A percentile compares a stretch with the other conserved stretches of the same genome.
These are phyloP conservation scores for Oncorhynchus masou DNA, from an alignment of 2,113 vertebrate genomes.

Conservation along the genomic window DNA sequence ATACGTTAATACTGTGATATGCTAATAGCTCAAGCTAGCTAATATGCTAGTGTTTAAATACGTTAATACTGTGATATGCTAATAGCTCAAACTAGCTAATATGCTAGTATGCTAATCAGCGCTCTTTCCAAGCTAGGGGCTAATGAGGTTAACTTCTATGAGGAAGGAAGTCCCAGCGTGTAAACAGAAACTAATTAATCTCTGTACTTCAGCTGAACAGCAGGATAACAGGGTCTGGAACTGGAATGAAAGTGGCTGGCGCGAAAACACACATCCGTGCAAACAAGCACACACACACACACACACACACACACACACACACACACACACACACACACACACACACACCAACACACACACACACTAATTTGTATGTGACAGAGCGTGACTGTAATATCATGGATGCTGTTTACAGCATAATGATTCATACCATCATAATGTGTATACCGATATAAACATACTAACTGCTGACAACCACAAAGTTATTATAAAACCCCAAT, in stretches of 20 bases:
- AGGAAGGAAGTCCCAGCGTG: conserved; percentile 54
- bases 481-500: too few species aligned
- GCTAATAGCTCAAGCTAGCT: too few species aligned
- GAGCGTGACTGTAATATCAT: too few species aligned
- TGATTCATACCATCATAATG: too few species aligned
- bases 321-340: background rate
- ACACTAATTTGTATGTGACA: too few species aligned
- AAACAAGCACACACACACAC: background rate
- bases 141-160: conserved; percentile 69
- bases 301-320: too few species aligned
- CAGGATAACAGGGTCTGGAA: conserved; percentile 41
- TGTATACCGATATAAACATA: too few species aligned
- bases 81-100: conserved; percentile 13
- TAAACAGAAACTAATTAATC: conserved; percentile 73
- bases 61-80: too few species aligned
- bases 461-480: too few species aligned
- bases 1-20: too few species aligned
- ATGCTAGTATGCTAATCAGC: conserved; percentile 23
- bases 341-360: too few species aligned
- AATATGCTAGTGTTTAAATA: conserved; percentile 21
- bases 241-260: background rate
- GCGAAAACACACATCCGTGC: background rate
- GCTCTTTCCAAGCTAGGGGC: conserved; percentile 53
- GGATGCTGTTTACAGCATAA: too few species aligned
- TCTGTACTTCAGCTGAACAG: conserved; percentile 42